phyloP scores from a whole-genome alignment of 2,797 vertebrate species.

The Aselliscus stoliczkanus region DNA sequence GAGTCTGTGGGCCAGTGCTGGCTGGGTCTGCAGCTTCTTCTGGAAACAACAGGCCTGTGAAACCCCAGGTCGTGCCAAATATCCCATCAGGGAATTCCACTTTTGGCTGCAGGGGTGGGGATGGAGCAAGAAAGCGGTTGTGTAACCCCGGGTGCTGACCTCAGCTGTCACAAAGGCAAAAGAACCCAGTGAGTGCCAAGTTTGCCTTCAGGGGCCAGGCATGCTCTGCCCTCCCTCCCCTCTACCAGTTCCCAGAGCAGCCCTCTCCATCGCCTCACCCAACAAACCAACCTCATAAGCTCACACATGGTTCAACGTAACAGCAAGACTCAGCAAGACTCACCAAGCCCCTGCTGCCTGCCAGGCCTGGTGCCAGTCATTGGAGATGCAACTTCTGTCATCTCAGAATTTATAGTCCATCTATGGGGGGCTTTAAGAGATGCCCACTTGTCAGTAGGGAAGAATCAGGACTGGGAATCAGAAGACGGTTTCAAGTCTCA shows the following conservation, averaged over 20 bases:
- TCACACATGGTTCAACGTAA: not conserved
- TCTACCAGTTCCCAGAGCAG: not conserved
- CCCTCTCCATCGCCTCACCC: not conserved
- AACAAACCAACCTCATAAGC: not conserved
- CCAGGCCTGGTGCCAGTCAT: not conserved
- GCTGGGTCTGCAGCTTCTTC: constrained; percentile 69
- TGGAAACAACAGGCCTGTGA: constrained; percentile 74
- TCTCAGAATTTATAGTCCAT: not conserved
- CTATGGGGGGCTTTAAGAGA: not conserved
- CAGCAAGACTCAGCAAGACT: not conserved
- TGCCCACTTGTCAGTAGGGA: not conserved
- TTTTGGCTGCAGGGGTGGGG: constrained; percentile 23
- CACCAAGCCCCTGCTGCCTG: not conserved
- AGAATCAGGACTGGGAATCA: not conserved
- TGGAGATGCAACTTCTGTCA: not conserved
- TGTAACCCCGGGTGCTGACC: constrained; percentile 46
- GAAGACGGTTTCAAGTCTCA: not conserved
- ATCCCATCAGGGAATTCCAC: constrained; percentile 72
- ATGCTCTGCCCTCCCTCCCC: not conserved
- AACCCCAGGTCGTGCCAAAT: constrained; percentile 74
- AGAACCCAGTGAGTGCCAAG: not conserved
- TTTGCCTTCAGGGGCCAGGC: not conserved
- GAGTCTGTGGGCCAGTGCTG: constrained; percentile 58
- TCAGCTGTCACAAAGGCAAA: constrained; percentile 35
- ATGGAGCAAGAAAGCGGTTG: constrained; percentile 34